Base-by-base conservation (phyloP, 2,888 invertebrate genomes). In the Schizotus pectinicornis region DNA sequence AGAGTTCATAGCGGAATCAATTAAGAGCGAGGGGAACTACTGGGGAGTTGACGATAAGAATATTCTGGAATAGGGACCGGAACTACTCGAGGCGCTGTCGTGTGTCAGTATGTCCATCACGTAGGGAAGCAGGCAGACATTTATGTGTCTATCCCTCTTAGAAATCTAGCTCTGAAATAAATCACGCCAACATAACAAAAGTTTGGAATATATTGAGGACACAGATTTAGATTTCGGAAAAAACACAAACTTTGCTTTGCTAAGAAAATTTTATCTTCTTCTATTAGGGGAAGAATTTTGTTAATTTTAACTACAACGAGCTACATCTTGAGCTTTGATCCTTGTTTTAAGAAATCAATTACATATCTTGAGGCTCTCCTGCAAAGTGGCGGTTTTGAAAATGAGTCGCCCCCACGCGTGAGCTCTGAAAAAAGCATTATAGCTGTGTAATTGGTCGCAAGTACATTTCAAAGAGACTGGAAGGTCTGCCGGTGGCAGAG, bases 71-170 rank as follows among this genome's bases (percentile, higher is more conserved):
- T 68, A 67, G 59, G 66, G 65, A 67, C 69, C 69, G 63, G 67
- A 71, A 72, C 70, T 71, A 67, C 63, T 71, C 70, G 67, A 64
- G 67, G 64, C 22, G 22, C 68, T 69, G 70, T 70, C 69, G 65
- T 67, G 65, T 74, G 74, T 76, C 74, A 72, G 76, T 74, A 77
- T 77, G 76, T 76, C 72, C 72, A 73, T 77, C 77, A 77, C 77
- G 77, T 76, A 74, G 70, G 68, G 68, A 65, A 62, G 63, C 53
- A 59, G 64, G 54, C 65, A 67, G 64, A 64, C 64, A 61, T 68
- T 56, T 42, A 35, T 42, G 38, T 34, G 30, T 48, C 31, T 55
- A 55, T 48, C 22, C 42, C 42, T 32, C 48, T 43, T 36, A 37
- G 12, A 43, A 49, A 56, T 56, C 42, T 22, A 3, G 12, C 42